Base-by-base conservation (phyloP, 2,113 vertebrate genomes). In the Gymnobelideus leadbeateri region DNA sequence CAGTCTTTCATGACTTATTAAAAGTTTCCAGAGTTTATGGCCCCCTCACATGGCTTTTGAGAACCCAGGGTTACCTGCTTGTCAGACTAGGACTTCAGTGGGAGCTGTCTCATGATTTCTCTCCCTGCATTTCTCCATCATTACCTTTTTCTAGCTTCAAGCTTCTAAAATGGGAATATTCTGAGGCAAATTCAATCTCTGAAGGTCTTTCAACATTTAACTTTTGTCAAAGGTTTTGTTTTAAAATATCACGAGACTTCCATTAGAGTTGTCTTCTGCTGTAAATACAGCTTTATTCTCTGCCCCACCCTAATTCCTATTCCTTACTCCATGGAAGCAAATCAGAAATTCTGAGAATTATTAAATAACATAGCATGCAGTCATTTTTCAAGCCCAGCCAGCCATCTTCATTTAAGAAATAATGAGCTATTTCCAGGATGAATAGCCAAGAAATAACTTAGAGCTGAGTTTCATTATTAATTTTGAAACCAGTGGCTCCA, bases 381-480 rank as follows among this genome's bases (percentile, higher is more conserved):
- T 43, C n/a, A 84, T 84, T 84, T 84, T 23, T n/a, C 68, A 84
- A 84, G 8, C 37, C 68, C n/a, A 43, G 68, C 19, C 37, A 84
- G 68, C 19, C n/a, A 43, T 84, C 68, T 84, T 97, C 92, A 98
- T 96, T 95, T 55, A 96, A 97, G 97, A 95, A 96, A 31, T 98
- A 97, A 98, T 97, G 98, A 98, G 98, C 96, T 53, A 98, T 98
- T 98, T 98, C 98, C 97, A 97, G 1, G 96, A 96, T 98, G 98
- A 98, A 97, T 98, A 98, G 98, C 97, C 95, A 51, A 43, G 95
- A 92, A 92, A 95, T 54, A 93, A 93, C 92, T 96, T 95, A 91
- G 92, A 84, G 16, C 0, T 55, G 90, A 8, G 96, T 89, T 97
- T 96, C 96, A 97, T 98, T 97, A 96, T 98, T 94, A 94, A 97